Evolutionary conservation across 2,113 vertebrate species (phyloP).

Genomic region (Percina caprodes): DNA sequence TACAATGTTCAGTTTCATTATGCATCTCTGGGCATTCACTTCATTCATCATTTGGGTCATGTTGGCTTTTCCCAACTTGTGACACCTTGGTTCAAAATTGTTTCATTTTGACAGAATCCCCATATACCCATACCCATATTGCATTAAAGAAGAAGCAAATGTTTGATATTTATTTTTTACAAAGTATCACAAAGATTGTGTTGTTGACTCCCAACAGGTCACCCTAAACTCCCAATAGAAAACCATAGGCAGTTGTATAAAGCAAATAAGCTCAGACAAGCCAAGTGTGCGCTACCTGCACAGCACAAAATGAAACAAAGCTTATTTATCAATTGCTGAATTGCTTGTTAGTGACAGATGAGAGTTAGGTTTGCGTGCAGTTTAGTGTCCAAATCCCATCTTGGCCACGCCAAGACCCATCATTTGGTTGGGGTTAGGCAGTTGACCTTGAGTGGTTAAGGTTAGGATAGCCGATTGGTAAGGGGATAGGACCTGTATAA

Average conservation of each 20-base stretch:
- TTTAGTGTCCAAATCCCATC: too few species aligned
- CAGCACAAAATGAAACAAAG: neutral
- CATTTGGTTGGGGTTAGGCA: too few species aligned
- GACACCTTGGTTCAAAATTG: neutral
- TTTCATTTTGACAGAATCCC: neutral
- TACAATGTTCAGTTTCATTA: slow-evolving; percentile 20
- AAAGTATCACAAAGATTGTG: neutral
- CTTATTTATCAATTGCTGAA: too few species aligned
- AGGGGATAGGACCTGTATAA: too few species aligned
- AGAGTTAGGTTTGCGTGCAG: neutral
- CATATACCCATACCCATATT: neutral
- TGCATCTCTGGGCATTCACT: neutral
- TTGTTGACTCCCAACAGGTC: neutral
- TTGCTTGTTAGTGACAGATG: neutral
- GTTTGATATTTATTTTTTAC: neutral
- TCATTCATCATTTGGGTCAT: neutral
- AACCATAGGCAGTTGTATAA: neutral
- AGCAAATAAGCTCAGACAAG: neutral
- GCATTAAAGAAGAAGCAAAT: neutral
- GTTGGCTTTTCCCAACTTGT: fast-evolving
- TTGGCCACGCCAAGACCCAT: too few species aligned
- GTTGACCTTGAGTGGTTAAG: too few species aligned
- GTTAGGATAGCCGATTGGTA: too few species aligned
- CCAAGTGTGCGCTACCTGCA: neutral
- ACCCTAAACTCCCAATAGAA: neutral